phyloP scores from a whole-genome alignment of 2,888 invertebrate species.

The Schizotus pectinicornis region DNA sequence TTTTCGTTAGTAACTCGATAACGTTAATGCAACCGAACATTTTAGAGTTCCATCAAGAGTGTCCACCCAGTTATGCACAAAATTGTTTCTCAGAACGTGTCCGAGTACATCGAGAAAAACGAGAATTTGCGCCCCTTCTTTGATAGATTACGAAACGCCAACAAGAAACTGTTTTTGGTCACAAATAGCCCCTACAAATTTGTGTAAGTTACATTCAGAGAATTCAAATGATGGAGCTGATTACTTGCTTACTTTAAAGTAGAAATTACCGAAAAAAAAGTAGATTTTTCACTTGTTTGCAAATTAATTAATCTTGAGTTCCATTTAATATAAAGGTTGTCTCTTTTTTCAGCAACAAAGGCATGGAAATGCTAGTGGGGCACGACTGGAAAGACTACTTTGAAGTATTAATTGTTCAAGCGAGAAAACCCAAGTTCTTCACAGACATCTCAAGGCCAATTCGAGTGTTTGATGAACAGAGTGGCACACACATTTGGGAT shows the following conservation, averaged over 20 bases:
- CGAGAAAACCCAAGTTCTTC: conserved; percentile 96
- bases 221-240: too few species aligned
- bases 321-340: too few species aligned
- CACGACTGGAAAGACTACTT: conserved; percentile 88
- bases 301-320: too few species aligned
- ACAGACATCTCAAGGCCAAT: conserved; percentile 91
- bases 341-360: conserved; percentile 73
- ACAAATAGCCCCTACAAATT: conserved; percentile 97
- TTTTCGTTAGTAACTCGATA: not conserved
- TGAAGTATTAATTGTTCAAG: conserved; percentile 93
- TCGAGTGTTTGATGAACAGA: conserved; percentile 81
- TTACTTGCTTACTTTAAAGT: conserved; percentile 25
- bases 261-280: not conserved
- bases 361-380: conserved; percentile 90
- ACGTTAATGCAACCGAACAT: conserved; percentile 7
- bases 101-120: conserved; percentile 81
- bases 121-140: conserved; percentile 77
- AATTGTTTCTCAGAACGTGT: conserved; percentile 81
- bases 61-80: conserved; percentile 91
- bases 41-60: conserved; percentile 83
- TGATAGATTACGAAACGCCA: conserved; percentile 71
- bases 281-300: too few species aligned
- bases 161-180: conserved; percentile 91
- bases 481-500: conserved; percentile 89
- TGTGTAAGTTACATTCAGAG: conserved; percentile 58